phyloP scores from a whole-genome alignment of 1,140 invertebrate genomes.

The Tetragnatha versicolor region DNA sequence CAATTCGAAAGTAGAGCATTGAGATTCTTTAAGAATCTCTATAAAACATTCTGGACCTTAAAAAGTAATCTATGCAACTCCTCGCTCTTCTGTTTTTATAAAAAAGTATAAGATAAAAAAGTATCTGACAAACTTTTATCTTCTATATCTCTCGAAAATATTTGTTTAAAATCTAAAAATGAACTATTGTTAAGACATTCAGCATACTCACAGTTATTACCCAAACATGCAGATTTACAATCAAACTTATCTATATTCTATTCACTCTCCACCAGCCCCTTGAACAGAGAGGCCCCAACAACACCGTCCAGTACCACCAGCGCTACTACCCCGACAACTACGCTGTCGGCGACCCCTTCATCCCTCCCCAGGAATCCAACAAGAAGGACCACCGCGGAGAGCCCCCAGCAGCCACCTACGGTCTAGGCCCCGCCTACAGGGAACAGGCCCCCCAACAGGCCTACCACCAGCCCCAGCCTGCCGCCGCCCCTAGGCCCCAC shows the following conservation, averaged over 20 bases:
- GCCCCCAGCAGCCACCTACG: constrained; percentile 46
- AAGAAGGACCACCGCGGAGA: constrained; percentile 5
- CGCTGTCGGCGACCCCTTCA: constrained; percentile 46
- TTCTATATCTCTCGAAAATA: too few species aligned
- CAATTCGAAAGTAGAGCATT: too few species aligned
- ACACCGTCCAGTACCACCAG: constrained; percentile 84
- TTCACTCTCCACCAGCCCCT: constrained; percentile 48
- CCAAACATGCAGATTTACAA: not conserved
- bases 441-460: constrained; percentile 22
- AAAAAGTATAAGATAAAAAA: too few species aligned
- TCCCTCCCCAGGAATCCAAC: constrained; percentile 42
- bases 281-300: constrained; percentile 68
- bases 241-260: not conserved
- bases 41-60: too few species aligned
- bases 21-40: too few species aligned
- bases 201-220: not conserved
- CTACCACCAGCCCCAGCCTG: constrained; percentile 16
- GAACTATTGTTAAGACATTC: not conserved
- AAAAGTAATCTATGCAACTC: too few species aligned
- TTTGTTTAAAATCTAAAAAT: too few species aligned
- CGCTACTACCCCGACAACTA: constrained; percentile 67
- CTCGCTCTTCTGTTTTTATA: too few species aligned
- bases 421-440: constrained; percentile 38
- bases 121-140: too few species aligned
- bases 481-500: not conserved